Conservation (phyloP, 2,113 vertebrate genomes). For the Junco hyemalis region DNA sequence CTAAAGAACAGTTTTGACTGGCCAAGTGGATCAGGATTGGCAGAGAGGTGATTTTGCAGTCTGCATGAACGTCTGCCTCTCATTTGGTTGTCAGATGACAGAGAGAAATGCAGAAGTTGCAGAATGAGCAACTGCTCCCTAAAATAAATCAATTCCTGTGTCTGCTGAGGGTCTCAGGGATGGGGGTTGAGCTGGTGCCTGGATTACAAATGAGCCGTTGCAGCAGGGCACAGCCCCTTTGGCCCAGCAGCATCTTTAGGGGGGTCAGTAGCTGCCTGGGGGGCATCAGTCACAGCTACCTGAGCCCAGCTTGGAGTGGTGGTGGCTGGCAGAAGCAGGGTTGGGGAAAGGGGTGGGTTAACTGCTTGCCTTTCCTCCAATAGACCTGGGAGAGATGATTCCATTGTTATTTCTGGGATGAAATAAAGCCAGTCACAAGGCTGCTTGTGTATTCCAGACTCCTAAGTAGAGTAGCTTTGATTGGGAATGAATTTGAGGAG, state of each 20-base stretch:
- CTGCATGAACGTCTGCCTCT: background rate
- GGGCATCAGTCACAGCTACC: fast-evolving
- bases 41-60: background rate
- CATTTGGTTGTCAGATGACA: background rate
- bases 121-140: background rate
- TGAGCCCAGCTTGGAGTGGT: background rate
- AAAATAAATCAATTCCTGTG: background rate
- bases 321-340: background rate
- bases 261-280: background rate
- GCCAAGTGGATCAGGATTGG: background rate
- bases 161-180: background rate
- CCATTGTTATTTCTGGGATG: background rate
- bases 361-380: background rate
- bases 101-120: constrained; percentile 11
- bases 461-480: background rate
- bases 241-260: background rate
- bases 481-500: background rate
- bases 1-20: background rate
- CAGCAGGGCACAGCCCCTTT: background rate
- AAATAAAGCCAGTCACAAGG: background rate
- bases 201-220: background rate
- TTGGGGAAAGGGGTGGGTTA: background rate
- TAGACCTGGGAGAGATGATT: background rate
- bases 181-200: background rate
- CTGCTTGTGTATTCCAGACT: background rate